Percentiles rank a stretch among this genome's conserved stretches.
Evolutionary conservation across 2,113 vertebrate species (phyloP).

Genomic region (Myanophis thanlyinensis): DNA sequence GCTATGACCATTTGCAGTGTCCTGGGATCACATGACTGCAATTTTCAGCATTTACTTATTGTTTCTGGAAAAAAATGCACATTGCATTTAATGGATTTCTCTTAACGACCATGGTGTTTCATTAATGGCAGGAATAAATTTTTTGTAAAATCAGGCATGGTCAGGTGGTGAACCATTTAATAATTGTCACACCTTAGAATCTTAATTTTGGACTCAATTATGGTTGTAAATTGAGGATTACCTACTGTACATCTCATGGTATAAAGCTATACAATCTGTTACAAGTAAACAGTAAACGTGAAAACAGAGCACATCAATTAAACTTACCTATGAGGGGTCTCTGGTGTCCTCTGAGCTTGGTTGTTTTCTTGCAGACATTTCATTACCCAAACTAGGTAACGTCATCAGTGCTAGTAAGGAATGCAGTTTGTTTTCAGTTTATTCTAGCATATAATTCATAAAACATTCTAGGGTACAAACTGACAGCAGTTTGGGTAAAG

Average conservation of each 20-base stretch:
- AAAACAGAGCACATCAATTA: background rate
- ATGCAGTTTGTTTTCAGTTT: background rate
- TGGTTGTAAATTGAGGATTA: background rate
- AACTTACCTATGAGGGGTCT: slow-evolving; percentile 73
- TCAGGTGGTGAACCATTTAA: no score
- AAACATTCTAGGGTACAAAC: background rate
- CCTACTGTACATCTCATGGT: background rate
- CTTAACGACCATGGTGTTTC: no score
- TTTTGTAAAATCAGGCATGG: no score
- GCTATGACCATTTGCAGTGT: background rate
- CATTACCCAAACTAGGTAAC: no score
- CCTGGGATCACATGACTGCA: background rate
- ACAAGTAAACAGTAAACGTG: background rate
- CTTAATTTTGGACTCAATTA: background rate
- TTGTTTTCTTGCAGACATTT: no score
- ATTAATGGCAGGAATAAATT: no score
- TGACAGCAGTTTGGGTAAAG: background rate
- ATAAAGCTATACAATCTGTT: background rate
- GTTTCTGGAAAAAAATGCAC: background rate
- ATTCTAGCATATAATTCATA: background rate
- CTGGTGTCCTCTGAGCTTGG: no score
- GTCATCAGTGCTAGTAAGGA: no score
- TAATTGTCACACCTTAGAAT: no score
- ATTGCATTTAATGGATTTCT: no score
- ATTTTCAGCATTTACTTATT: background rate